phyloP scores from a whole-genome alignment of 2,113 vertebrate species.

The Protobothrops flavoviridis region DNA sequence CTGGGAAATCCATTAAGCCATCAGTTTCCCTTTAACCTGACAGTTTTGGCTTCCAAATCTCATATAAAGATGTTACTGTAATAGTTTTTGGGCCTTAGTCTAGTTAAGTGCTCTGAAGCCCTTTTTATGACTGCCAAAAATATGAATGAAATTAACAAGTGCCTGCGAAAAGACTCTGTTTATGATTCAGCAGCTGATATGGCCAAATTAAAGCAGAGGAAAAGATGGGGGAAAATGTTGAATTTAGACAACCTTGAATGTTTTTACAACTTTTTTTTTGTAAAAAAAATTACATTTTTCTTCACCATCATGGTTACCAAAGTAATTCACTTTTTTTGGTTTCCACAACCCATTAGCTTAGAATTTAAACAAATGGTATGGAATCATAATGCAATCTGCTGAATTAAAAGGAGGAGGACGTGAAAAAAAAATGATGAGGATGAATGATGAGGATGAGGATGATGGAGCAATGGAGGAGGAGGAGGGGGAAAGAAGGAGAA shows the following conservation, averaged over 20 bases:
- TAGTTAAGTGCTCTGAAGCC: conserved; percentile 31
- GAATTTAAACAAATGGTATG: background rate
- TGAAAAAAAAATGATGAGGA: no score
- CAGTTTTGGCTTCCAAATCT: conserved; percentile 22
- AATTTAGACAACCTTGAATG: background rate
- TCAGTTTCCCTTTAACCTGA: background rate
- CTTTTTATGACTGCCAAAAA: conserved; percentile 10
- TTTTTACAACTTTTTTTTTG: background rate
- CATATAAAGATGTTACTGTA: conserved; percentile 15
- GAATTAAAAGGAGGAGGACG: background rate
- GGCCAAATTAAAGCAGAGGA: background rate
- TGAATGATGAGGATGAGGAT: no score
- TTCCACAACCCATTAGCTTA: background rate
- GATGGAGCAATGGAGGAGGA: no score
- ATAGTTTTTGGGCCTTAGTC: conserved; percentile 18
- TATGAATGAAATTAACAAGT: conserved; percentile 50
- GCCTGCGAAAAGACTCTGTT: conserved; percentile 43
- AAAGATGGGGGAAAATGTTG: background rate
- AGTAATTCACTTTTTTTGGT: background rate
- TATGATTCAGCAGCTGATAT: conserved; percentile 51
- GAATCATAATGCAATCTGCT: background rate
- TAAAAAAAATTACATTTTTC: background rate
- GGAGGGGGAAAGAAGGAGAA: no score
- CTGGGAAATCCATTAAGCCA: background rate
- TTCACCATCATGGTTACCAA: background rate